Evolutionary conservation across 2,113 vertebrate genomes (phyloP), one percentile per base, ranked within the genome.

Genomic region (Rallus limicola): DNA sequence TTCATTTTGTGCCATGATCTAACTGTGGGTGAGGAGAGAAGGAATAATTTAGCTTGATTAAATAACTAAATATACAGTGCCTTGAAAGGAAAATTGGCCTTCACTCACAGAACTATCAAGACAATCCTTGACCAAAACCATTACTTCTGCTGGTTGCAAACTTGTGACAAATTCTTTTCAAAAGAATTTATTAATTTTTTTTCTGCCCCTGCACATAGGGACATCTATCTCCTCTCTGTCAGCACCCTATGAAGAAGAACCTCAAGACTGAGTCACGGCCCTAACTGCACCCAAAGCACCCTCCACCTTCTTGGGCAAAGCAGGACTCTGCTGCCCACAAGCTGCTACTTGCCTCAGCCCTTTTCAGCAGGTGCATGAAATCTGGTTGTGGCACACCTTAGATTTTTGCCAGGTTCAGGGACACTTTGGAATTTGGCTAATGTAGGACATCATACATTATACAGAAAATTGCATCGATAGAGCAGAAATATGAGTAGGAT

Each of bases 31-130:
- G 90, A 93, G 60, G 67, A 92, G 86, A 86, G 64, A 93, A 95
- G 74, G 87, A 94, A 95, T 95, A 80, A 94, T 95, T 95, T 53
- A 92, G 65, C 46, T 83, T 93, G 69, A 94, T 94, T 95, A 90
- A 96, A 93, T 95, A 95, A 94, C 68, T 85, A 75, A 96, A 56
- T 80, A 96, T 69, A 58, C 62, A 92, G 78, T 58, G 80, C 19
- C 56, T 75, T 86, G 77, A 92, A 95, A 96, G 82, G 82, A 94
- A 95, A 95, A 95, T 83, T 67, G 9, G 46, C 55, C 67, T 91
- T 93, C 81, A 90, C 26, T 90, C 84, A 86, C 58, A 96, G 52
- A 93, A 93, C 70, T 71, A 87, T 71, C 40, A 72, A 50, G 50
- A 36, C 46, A 78, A 58, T 81, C 60, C 44, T 74, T 71, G 92